Percentiles rank a stretch among this genome's conserved stretches.
These are phyloP conservation scores for Hirundo rustica DNA, from an alignment of 2,797 vertebrate species.

Conservation along the genomic window DNA sequence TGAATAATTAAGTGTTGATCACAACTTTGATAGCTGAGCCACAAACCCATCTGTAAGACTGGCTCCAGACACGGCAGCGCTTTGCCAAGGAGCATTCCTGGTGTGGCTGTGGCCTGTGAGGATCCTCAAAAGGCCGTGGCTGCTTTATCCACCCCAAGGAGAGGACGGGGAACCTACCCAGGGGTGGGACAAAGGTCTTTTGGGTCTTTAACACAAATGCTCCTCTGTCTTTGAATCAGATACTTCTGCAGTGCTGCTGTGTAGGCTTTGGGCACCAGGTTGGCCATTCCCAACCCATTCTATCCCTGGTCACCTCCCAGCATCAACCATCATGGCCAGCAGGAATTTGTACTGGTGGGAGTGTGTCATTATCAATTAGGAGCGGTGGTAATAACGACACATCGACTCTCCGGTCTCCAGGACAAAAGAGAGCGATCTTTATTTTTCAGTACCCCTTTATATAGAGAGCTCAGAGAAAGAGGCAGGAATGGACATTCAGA, in stretches of 20 bases:
- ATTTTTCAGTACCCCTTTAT: no score
- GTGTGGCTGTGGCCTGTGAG: neutral
- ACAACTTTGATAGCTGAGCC: conserved; percentile 42
- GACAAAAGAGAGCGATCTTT: no score
- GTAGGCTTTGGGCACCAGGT: neutral
- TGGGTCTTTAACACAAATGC: neutral
- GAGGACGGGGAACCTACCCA: neutral
- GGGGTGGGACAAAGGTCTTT: no score
- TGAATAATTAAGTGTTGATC: conserved; percentile 70
- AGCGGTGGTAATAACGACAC: no score
- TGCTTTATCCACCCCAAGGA: neutral
- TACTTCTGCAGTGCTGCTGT: neutral
- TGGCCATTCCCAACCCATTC: neutral
- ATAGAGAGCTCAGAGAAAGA: no score
- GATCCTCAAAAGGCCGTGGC: neutral
- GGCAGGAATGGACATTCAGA: no score
- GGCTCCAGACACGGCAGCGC: fast-evolving
- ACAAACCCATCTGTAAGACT: neutral
- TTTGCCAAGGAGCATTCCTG: neutral
- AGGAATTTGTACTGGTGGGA: neutral
- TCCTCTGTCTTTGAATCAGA: neutral
- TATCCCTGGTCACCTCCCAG: neutral
- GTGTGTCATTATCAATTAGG: no score
- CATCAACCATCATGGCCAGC: neutral
- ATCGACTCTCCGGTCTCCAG: no score